Evolutionary conservation across 2,797 vertebrate species (phyloP).

Genomic region (Scolopax bukidnonensis): DNA sequence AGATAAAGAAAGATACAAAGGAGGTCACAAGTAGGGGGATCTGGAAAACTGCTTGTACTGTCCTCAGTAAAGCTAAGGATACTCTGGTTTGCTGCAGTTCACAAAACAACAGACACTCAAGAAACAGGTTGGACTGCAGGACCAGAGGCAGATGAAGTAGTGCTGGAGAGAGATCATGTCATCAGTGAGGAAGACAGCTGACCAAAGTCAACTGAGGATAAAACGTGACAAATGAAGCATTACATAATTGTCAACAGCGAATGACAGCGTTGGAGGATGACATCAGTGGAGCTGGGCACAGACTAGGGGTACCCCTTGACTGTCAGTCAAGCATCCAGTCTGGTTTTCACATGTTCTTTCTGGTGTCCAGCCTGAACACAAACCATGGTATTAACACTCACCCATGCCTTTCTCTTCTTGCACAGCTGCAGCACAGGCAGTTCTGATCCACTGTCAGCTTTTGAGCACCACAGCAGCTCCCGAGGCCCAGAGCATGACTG

Average conservation of each 20-base stretch:
- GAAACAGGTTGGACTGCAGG: background rate
- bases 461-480: background rate
- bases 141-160: background rate
- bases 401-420: fast-evolving
- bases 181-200: background rate
- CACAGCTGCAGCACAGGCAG: background rate
- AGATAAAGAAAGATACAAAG: background rate
- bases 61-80: background rate
- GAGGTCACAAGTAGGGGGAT: background rate
- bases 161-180: background rate
- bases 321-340: background rate
- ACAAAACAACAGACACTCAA: background rate
- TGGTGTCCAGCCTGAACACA: fast-evolving
- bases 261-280: background rate
- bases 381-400: background rate
- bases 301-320: background rate
- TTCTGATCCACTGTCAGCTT: background rate
- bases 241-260: background rate
- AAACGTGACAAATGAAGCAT: background rate
- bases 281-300: background rate
- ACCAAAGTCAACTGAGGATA: background rate
- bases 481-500: too few relatives aligned
- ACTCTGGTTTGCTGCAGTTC: background rate
- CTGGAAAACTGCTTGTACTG: background rate
- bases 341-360: background rate